Evolutionary conservation across 1,140 invertebrate species (phyloP).

Genomic region (Penaeus indicus): DNA sequence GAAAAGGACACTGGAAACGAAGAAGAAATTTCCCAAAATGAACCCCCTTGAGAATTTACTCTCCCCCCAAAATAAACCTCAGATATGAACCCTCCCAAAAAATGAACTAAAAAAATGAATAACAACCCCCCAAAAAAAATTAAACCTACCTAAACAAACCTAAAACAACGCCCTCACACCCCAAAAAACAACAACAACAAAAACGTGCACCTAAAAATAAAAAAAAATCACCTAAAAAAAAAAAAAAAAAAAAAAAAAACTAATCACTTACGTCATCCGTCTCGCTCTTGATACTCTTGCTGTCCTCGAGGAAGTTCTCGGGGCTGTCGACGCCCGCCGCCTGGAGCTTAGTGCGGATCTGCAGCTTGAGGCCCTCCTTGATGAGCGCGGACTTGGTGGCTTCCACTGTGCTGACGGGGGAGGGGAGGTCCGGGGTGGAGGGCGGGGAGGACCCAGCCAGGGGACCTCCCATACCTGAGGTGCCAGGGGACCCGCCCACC

Average conservation of each 20-base stretch:
- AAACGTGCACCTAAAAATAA: background rate
- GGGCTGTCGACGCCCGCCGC: slow-evolving; percentile 70
- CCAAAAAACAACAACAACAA: background rate
- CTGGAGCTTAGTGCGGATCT: slow-evolving; percentile 87
- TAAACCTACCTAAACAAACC: no score
- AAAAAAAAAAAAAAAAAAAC: background rate
- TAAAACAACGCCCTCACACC: background rate
- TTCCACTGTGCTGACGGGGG: slow-evolving; percentile 69
- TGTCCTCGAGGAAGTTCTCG: slow-evolving; percentile 59
- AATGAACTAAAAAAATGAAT: no score
- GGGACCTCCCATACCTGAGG: slow-evolving; percentile 55
- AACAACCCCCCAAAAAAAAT: no score
- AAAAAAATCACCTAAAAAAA: background rate
- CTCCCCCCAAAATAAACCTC: no score
- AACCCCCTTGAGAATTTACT: no score
- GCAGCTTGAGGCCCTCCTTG: slow-evolving; percentile 91
- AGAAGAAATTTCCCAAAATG: no score
- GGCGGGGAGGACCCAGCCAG: slow-evolving; percentile 56
- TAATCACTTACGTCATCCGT: slow-evolving; percentile 26
- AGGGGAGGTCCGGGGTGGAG: slow-evolving; percentile 59
- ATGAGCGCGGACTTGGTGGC: slow-evolving; percentile 91
- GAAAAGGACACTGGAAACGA: no score
- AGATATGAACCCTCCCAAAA: no score
- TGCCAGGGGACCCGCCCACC: slow-evolving; percentile 61
- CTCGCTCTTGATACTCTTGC: slow-evolving; percentile 63